A percentile compares a stretch with the other conserved stretches of the same genome.
phyloP scores from a whole-genome alignment of 2,797 vertebrate species.

The Geotrypetes seraphini region DNA sequence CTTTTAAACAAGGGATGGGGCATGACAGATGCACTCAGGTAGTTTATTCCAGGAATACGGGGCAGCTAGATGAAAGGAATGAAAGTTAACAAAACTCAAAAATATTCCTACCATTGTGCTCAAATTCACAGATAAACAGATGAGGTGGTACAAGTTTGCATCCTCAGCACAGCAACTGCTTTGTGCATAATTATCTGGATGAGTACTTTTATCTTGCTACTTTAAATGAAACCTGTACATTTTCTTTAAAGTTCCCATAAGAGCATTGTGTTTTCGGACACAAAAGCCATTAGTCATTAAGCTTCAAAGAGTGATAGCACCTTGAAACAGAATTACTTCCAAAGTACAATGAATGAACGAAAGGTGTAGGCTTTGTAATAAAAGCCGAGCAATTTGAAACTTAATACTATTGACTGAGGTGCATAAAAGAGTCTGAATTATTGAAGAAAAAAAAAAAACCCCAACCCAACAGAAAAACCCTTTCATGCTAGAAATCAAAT shows the following conservation, averaged over 20 bases:
- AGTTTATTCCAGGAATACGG: no score
- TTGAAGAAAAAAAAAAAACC: slow-evolving; percentile 1
- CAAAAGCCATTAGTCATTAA: slow-evolving; percentile 7
- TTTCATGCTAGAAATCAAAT: background rate
- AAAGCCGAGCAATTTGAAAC: background rate
- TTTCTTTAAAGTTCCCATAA: slow-evolving; percentile 9
- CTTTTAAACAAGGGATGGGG: no score
- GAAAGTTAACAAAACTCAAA: no score
- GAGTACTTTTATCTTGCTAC: no score
- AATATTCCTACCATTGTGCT: no score
- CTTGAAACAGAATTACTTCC: slow-evolving; percentile 10
- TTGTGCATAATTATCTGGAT: no score
- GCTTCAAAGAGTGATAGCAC: slow-evolving; percentile 15
- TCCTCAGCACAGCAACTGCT: no score
- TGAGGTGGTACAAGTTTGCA: no score
- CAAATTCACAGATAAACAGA: no score
- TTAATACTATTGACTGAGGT: background rate
- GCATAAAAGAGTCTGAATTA: background rate
- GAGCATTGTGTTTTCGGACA: slow-evolving; percentile 14
- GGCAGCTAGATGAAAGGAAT: no score
- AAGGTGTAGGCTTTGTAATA: background rate
- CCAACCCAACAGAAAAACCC: background rate
- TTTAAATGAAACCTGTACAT: slow-evolving; percentile 16
- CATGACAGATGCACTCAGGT: no score
- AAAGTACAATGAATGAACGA: slow-evolving; percentile 3